Conservation (phyloP, 2,113 vertebrate species). For the Hippocampus guttulatus region DNA sequence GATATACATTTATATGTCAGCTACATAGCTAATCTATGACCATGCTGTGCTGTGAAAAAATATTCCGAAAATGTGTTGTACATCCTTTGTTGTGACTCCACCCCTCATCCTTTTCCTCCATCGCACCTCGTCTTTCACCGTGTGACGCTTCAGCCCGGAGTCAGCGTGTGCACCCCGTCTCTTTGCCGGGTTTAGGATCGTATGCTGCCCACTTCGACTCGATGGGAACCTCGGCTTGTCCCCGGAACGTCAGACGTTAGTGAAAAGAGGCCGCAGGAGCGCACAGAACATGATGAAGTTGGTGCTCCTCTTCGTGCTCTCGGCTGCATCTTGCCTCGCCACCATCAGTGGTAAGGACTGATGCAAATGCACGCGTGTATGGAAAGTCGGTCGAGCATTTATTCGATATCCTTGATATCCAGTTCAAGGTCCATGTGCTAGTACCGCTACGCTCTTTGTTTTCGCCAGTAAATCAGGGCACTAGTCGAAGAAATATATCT, state of each 20-base stretch:
- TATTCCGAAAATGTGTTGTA: too few species aligned
- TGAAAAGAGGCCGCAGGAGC: conserved; percentile 9
- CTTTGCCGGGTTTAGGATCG: too few species aligned
- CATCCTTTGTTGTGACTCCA: too few species aligned
- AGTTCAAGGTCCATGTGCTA: neutral
- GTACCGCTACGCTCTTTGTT: neutral
- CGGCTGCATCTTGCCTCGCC: conserved; percentile 29
- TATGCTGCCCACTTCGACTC: conserved; percentile 6
- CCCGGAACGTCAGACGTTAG: neutral
- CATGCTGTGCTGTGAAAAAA: too few species aligned
- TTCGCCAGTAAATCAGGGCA: neutral
- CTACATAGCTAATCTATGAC: too few species aligned
- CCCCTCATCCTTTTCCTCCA: too few species aligned
- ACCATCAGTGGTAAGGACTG: conserved; percentile 48
- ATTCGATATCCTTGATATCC: neutral
- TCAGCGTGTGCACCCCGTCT: too few species aligned
- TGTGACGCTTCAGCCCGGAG: too few species aligned
- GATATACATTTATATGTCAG: too few species aligned
- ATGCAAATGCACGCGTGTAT: neutral
- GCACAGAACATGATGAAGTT: conserved; percentile 52
- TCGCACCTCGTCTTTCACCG: too few species aligned
- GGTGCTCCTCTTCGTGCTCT: conserved; percentile 30
- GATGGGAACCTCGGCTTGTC: conserved; percentile 20
- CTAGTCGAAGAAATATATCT: neutral
- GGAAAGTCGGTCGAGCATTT: neutral